Evolutionary conservation across 2,797 vertebrate species (phyloP), one percentile per base, ranked within the genome.

Genomic region (Parauchenoglanis punctatus): DNA sequence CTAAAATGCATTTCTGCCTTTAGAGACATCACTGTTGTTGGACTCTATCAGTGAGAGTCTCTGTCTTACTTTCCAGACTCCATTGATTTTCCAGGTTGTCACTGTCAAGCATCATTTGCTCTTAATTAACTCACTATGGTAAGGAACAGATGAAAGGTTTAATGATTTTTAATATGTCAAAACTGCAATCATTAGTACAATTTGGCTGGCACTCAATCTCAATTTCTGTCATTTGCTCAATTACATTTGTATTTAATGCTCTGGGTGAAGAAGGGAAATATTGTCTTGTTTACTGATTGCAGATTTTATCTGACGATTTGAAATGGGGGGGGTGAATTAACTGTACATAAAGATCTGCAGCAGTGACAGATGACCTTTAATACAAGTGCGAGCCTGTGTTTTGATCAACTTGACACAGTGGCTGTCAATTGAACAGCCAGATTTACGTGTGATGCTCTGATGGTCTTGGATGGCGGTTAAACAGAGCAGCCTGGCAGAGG

Each of bases 401-500:
- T 85, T 84, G 81, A 87, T 82, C 86, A 85, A 65, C 77, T 67
- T 80, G 88, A 85, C 56, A 61, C 56, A 31, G 70, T 40, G 83
- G 83, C 83, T 86, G 83, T 56, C 73, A 86, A 73, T 68, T 87
- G 85, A 88, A 81, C 80, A 81, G 85, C 17, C 81, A 85, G 88
- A 89, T 90, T 87, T 84, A 72, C 59, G 82, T n/a, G 40, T 85
- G 75, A 89, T 68, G 80, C 88, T 82, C 87, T 87, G 70, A 86
- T 77, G 80, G 75, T 73, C 86, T 83, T 68, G 28, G 85, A 88
- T 83, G 54, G 84, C 81, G 86, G 84, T 87, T 56, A 49, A 76
- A 85, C 73, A 81, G 72, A 85, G 84, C 81, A 65, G 87, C 76
- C 87, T 91, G 90, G 82, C 83, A 63, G 87, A 86, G 65, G 85